Base-by-base conservation (phyloP, 30 jellyfish, hydroid and myxozoan genomes). In the Turritopsis rubra region DNA sequence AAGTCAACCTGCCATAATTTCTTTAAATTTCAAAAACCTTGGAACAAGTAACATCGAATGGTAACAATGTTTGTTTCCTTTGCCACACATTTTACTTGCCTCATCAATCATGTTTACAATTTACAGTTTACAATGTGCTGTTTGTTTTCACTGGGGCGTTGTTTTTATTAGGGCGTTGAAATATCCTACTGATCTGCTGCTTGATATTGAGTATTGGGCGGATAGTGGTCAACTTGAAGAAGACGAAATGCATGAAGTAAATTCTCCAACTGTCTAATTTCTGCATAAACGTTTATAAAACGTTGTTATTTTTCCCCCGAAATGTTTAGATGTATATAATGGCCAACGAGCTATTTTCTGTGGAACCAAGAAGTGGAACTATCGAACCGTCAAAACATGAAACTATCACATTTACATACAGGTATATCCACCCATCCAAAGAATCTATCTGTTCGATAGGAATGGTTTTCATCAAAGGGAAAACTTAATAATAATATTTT, bases 121-220 rank as follows among this genome's bases (percentile, higher is more conserved):
- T n/a, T n/a, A n/a, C n/a, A n/a, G n/a, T n/a, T n/a, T n/a, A n/a
- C n/a, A n/a, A n/a, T n/a, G n/a, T n/a, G n/a, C 60, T 41, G 60
- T 41, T 41, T 41, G 60, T 41, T 41, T 3, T 41, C n/a, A n/a
- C n/a, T n/a, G n/a, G 7, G 26, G 22, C 30, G 41, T 5, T 82
- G 27, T 82, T 82, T 24, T 53, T 85, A 24, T 0, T 54, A 91
- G 97, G 97, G 71, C 82, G 52, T 83, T 83, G 25, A 82, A 85
- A 23, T 82, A 85, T 66, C 96, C 97, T 20, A 86, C 97, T 71
- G 97, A 91, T 79, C 79, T 91, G 13, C 96, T 86, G 60, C 89
- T 91, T 26, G 96, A 91, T 54, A 76, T 91, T 83, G 97, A 91
- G 68, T 81, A 81, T 71, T 91, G 97, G 97, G 94, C 97, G 19